Conservation (phyloP, 1,140 invertebrate species). For the Augochlora pura region DNA sequence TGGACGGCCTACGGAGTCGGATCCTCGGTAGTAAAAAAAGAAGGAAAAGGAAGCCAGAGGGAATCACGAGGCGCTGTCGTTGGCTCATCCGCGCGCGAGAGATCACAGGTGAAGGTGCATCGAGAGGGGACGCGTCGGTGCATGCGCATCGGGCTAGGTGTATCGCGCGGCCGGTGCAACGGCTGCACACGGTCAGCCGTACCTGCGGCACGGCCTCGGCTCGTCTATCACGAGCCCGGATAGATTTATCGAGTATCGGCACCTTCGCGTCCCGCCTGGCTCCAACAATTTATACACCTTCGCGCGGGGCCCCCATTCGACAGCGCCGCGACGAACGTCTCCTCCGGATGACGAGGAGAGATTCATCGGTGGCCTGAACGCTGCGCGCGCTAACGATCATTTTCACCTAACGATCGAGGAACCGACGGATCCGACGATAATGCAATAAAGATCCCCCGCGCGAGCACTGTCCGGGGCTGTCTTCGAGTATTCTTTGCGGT, state of each 20-base stretch:
- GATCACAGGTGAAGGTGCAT: constrained; percentile 58
- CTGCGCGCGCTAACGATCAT: constrained; percentile 42
- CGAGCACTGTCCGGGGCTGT: constrained; percentile 10
- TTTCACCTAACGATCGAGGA: constrained; percentile 45
- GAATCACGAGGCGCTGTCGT: constrained; percentile 34
- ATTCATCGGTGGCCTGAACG: constrained; percentile 35
- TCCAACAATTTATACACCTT: constrained; percentile 69
- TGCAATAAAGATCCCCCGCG: constrained; percentile 41
- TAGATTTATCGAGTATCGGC: constrained; percentile 75
- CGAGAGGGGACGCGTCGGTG: constrained; percentile 37
- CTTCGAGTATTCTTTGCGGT: constrained; percentile 25
- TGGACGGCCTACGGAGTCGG: not conserved
- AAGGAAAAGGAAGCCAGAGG: not conserved
- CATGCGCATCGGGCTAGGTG: constrained; percentile 29
- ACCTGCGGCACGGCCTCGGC: constrained; percentile 53
- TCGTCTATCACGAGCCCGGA: constrained; percentile 71
- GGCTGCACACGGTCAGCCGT: constrained; percentile 24
- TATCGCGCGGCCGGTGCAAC: constrained; percentile 18
- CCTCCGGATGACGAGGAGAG: constrained; percentile 46
- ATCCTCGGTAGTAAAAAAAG: not conserved
- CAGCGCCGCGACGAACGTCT: constrained; percentile 52
- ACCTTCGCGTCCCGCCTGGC: constrained; percentile 66
- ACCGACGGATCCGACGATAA: constrained; percentile 33
- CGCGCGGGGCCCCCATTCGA: constrained; percentile 35
- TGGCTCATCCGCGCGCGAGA: constrained; percentile 46